phyloP scores from a whole-genome alignment of 2,888 invertebrate species.

The Chouioia cunea region DNA sequence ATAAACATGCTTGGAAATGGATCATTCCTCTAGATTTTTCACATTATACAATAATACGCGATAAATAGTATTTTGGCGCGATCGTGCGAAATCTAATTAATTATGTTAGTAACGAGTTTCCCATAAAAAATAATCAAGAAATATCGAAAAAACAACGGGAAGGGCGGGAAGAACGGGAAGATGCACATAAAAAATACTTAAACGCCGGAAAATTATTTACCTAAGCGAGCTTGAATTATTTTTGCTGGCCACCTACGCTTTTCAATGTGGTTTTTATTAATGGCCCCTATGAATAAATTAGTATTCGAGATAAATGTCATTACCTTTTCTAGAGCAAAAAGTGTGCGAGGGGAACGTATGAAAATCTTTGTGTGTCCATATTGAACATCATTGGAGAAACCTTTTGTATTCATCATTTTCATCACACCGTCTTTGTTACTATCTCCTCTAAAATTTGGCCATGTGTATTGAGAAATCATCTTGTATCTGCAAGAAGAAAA shows the following conservation, averaged over 20 bases:
- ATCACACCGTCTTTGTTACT: constrained; percentile 85
- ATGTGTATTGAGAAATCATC: constrained; percentile 95
- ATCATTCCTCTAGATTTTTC: too few species aligned
- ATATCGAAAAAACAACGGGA: too few species aligned
- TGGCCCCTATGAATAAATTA: neutral
- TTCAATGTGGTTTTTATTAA: neutral
- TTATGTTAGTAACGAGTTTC: too few species aligned
- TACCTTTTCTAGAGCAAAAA: constrained; percentile 88
- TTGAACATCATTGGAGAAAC: constrained; percentile 85
- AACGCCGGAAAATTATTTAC: too few species aligned
- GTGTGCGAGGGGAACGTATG: constrained; percentile 90
- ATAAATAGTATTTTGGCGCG: too few species aligned
- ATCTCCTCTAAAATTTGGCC: constrained; percentile 93
- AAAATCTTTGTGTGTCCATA: constrained; percentile 97
- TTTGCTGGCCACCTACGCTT: constrained; percentile 1
- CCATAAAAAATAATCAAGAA: too few species aligned
- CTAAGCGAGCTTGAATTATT: neutral
- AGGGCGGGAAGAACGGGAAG: too few species aligned
- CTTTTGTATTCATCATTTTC: constrained; percentile 85
- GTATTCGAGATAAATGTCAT: neutral
- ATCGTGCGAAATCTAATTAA: too few species aligned
- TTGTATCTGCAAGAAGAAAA: constrained; percentile 79
- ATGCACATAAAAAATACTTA: too few species aligned
- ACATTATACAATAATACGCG: too few species aligned
- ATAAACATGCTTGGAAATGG: too few species aligned